phyloP scores from a whole-genome alignment of 2,113 vertebrate genomes.

The Arvicanthis niloticus region DNA sequence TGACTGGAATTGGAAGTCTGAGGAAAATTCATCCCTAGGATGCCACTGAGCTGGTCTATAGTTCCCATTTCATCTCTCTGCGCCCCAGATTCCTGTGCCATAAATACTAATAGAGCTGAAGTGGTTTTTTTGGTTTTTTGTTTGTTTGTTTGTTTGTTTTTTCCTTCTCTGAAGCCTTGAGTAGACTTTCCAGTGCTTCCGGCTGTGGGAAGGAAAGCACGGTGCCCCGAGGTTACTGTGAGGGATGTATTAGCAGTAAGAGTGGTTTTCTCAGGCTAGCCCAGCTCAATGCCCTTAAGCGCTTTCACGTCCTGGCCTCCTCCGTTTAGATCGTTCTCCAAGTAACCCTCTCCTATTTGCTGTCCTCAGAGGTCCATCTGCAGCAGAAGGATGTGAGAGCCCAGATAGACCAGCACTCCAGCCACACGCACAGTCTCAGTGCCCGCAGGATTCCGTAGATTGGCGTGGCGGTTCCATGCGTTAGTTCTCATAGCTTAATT shows the following conservation, averaged over 20 bases:
- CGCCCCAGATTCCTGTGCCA: background rate
- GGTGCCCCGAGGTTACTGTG: too few species aligned
- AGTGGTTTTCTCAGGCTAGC: background rate
- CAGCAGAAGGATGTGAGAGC: constrained; percentile 9
- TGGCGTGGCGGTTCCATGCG: constrained; percentile 17
- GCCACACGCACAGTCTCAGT: background rate
- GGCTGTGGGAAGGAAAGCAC: background rate
- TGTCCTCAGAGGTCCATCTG: constrained; percentile 32
- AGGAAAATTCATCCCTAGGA: background rate
- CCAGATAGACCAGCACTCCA: constrained; percentile 38
- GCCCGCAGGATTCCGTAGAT: constrained; percentile 31
- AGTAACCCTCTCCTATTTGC: background rate
- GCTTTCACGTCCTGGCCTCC: background rate
- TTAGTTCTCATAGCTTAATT: constrained; percentile 38
- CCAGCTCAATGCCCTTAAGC: background rate
- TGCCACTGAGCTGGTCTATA: background rate
- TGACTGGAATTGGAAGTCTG: background rate
- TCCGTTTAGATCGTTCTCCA: background rate
- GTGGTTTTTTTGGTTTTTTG: too few species aligned
- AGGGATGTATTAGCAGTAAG: background rate
- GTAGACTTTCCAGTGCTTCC: background rate
- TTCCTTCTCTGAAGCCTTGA: background rate
- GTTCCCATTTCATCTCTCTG: background rate
- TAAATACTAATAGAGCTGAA: background rate
- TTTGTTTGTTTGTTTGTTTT: too few species aligned